Evolutionary conservation across 2,113 vertebrate species (phyloP).

Genomic region (Phrynocephalus versicolor): DNA sequence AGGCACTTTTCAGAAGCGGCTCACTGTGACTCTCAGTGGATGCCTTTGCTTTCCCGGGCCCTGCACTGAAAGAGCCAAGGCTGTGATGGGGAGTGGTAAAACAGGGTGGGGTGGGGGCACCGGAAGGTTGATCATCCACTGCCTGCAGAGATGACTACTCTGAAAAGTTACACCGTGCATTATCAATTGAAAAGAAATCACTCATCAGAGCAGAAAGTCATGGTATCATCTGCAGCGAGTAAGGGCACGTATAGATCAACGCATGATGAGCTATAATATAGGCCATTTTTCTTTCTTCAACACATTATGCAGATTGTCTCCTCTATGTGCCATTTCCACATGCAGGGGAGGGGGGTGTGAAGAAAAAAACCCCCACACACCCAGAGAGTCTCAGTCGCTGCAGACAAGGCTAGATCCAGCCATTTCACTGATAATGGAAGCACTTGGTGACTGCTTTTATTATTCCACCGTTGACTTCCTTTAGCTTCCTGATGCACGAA

Average conservation of each 20-base stretch:
- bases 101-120: not conserved
- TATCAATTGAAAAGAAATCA: not conserved
- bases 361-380: not conserved
- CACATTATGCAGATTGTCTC: slow-evolving; percentile 43
- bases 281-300: slow-evolving; percentile 25
- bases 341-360: not conserved
- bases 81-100: not conserved
- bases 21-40: slow-evolving; percentile 41
- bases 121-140: not conserved
- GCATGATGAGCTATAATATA: slow-evolving; percentile 14
- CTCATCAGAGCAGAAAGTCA: slow-evolving; percentile 18
- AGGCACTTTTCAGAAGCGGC: slow-evolving; percentile 45
- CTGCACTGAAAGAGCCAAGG: slow-evolving; percentile 30
- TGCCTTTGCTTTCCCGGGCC: slow-evolving; percentile 38
- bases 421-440: slow-evolving; percentile 31
- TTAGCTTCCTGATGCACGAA: not conserved
- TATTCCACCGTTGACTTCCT: slow-evolving; percentile 14
- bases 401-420: slow-evolving; percentile 10
- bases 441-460: slow-evolving; percentile 6
- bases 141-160: slow-evolving; percentile 5
- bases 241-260: slow-evolving; percentile 23
- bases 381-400: slow-evolving; percentile 1
- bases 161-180: slow-evolving; percentile 17
- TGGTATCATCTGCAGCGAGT: slow-evolving; percentile 24
- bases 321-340: slow-evolving; percentile 25